Percentiles rank a stretch among this genome's conserved stretches.
phyloP scores from a whole-genome alignment of 1,140 invertebrate genomes.

The Drosophila albomicans region DNA sequence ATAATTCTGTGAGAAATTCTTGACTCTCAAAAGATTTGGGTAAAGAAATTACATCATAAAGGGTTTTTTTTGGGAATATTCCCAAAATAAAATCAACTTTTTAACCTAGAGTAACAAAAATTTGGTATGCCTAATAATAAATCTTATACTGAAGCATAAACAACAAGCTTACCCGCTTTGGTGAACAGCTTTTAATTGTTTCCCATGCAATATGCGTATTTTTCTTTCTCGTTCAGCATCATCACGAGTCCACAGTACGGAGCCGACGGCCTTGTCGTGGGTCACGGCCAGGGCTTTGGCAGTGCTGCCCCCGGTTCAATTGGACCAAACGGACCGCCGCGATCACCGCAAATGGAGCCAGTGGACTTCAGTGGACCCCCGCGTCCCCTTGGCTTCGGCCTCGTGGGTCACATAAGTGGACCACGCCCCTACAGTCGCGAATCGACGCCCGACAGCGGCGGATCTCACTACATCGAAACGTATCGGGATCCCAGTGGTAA shows the following conservation, averaged over 20 bases:
- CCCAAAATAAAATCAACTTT: too few relatives aligned
- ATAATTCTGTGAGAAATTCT: too few relatives aligned
- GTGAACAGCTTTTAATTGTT: neutral
- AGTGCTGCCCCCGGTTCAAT: conserved; percentile 69
- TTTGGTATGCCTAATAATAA: neutral
- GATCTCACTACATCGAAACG: conserved; percentile 93
- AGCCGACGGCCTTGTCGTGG: conserved; percentile 78
- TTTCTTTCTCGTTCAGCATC: conserved; percentile 84
- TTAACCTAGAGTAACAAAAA: too few relatives aligned
- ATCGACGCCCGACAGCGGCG: conserved; percentile 92
- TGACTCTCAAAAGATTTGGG: too few relatives aligned
- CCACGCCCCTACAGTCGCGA: conserved; percentile 91
- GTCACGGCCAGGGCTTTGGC: conserved; percentile 82
- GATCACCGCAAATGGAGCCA: conserved; percentile 86
- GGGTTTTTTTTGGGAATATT: too few relatives aligned
- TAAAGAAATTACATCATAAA: too few relatives aligned
- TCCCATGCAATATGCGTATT: neutral
- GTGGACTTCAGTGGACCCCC: conserved; percentile 87
- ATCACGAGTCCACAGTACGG: conserved; percentile 88
- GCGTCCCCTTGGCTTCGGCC: conserved; percentile 78
- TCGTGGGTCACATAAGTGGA: conserved; percentile 84
- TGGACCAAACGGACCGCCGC: conserved; percentile 76
- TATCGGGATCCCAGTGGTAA: conserved; percentile 92
- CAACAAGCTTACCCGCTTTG: neutral
- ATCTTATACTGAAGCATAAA: too few relatives aligned